Evolutionary conservation across 2,113 vertebrate species (phyloP).

Genomic region (Psittacula cyanocephala): DNA sequence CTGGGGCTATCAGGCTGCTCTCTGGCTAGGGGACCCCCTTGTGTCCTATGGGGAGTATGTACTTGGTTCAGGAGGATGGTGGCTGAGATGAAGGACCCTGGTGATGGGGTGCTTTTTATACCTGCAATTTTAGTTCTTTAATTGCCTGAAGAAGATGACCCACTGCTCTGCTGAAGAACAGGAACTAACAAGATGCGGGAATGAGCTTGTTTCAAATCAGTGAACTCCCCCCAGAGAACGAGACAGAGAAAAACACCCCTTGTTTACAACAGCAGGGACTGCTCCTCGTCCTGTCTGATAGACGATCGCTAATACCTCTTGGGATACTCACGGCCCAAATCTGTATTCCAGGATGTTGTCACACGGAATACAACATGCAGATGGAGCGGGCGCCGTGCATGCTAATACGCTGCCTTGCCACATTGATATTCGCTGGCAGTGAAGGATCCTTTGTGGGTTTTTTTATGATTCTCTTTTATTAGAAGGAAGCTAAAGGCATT

Average conservation of each 20-base stretch:
- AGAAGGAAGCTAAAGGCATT: conserved; percentile 37
- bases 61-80: accelerated
- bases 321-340: background rate
- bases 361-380: conserved; percentile 1
- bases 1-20: background rate
- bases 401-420: background rate
- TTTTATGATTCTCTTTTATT: conserved; percentile 51
- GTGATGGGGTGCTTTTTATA: background rate
- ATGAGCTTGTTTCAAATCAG: conserved; percentile 18
- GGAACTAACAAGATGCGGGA: background rate
- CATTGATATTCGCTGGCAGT: background rate
- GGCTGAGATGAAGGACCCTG: background rate
- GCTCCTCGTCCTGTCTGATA: conserved; percentile 26
- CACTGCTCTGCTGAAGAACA: accelerated
- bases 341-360: conserved; percentile 62
- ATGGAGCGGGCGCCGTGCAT: background rate
- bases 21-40: accelerated
- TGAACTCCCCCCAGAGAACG: background rate
- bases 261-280: conserved; percentile 37
- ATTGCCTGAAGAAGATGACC: background rate
- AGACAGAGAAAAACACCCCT: conserved; percentile 19
- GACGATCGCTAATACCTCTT: background rate
- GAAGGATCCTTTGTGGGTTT: conserved; percentile 14
- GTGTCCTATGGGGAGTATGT: accelerated
- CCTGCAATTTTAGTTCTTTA: background rate